Evolutionary conservation across 2,888 invertebrate genomes (phyloP), one percentile per base, ranked within the genome.

Genomic region (Alloplasta piceator): DNA sequence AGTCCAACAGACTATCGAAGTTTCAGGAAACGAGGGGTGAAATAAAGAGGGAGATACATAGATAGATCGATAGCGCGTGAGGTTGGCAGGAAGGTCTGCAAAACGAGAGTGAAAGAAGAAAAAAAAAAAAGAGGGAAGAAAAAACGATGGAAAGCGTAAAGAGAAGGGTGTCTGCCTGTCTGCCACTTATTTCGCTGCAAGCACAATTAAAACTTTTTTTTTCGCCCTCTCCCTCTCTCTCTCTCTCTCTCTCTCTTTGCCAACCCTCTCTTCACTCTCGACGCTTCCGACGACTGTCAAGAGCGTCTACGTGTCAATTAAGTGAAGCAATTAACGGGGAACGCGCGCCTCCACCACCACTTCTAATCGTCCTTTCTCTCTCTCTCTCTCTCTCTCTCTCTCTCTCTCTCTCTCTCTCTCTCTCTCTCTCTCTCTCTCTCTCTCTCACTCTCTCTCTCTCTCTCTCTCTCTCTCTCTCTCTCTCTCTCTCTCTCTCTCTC

Each of bases 271-370:
- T 14, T 43, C 36, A 26, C 39, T 58, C 43, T 64, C 73, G 55
- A 71, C 71, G 41, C 52, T 58, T 52, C 61, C 71, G 55, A 60
- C 55, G 60, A 67, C 64, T 66, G 72, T 77, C 63, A 73, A 82
- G 76, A 79, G 76, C 73, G 79, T 79, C 82, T 82, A 82, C 79
- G 82, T 79, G 78, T 82, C 82, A 82, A 79, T 79, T 76, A 73
- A 80, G 82, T 82, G 79, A 80, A 72, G 80, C 76, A 82, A 82
- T 82, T 80, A 80, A 82, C 74, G 74, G 74, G 55, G 55, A 66
- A 75, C 71, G 48, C 74, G 76, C 61, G 64, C 46, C 26, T 63
- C 55, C 43, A 43, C 61, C 71, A 39, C 52, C 60, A 75, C 74
- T 71, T 72, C 26, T 67, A 48, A 48, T 41, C 43, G 26, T 26